Conservation (phyloP, 1,140 invertebrate species). For the Drosophila prosaltans region DNA sequence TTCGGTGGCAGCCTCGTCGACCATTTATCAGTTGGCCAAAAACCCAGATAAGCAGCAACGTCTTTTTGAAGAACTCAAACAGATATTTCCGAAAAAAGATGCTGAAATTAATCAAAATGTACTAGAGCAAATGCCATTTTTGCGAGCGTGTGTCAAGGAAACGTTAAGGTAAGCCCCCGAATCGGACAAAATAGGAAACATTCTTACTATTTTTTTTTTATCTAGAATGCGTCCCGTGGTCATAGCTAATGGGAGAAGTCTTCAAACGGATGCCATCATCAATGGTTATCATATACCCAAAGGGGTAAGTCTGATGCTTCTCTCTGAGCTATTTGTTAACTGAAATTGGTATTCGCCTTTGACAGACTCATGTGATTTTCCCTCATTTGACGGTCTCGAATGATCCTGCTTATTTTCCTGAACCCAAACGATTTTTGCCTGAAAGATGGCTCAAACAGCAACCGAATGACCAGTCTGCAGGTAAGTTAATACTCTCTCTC, state of each 20-base stretch:
- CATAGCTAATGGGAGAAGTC: conserved; percentile 92
- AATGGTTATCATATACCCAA: conserved; percentile 93
- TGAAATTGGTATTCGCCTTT: conserved; percentile 37
- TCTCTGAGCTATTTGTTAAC: not conserved
- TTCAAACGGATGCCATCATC: conserved; percentile 91
- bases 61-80: conserved; percentile 88
- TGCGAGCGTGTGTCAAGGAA: conserved; percentile 95
- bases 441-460: conserved; percentile 89
- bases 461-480: conserved; percentile 33
- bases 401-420: conserved; percentile 88
- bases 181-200: not conserved
- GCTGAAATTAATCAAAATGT: conserved; percentile 86
- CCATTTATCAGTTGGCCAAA: conserved; percentile 91
- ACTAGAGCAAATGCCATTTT: conserved; percentile 89
- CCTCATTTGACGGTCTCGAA: conserved; percentile 92
- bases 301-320: conserved; percentile 87
- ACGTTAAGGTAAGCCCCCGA: conserved; percentile 87
- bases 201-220: not conserved
- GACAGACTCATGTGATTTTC: conserved; percentile 91
- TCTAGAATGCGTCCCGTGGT: conserved; percentile 94
- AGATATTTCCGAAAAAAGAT: conserved; percentile 85
- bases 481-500: conserved; percentile 25
- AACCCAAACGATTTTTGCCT: conserved; percentile 88
- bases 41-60: conserved; percentile 90
- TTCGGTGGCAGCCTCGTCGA: conserved; percentile 90